Conservation (phyloP, 2,888 invertebrate species). For the Gymnosoma rotundatum region DNA sequence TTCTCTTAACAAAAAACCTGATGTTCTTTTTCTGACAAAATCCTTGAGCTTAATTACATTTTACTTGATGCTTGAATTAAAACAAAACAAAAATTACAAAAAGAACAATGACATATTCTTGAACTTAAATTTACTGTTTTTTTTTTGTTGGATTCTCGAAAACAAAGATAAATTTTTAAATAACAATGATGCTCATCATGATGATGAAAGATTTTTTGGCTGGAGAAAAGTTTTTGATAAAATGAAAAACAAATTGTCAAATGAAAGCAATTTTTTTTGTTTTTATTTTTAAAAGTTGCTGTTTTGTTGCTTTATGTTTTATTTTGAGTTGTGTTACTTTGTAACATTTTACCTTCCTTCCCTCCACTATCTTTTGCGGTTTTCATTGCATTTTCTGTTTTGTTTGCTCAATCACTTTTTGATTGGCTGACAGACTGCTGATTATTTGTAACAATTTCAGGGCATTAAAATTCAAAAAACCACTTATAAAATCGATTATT, state of each 20-base stretch:
- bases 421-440: constrained; percentile 5
- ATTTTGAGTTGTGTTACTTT: neutral
- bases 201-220: neutral
- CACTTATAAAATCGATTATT: constrained; percentile 2
- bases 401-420: constrained; percentile 8
- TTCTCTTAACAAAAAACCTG: constrained; percentile 40
- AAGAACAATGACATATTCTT: neutral
- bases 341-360: too few species aligned
- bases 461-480: neutral
- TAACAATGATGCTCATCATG: neutral
- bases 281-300: neutral
- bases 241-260: neutral
- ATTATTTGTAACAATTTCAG: constrained; percentile 14
- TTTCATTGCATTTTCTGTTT: constrained; percentile 2
- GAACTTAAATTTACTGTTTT: neutral
- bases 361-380: constrained; percentile 21
- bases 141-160: neutral
- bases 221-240: neutral
- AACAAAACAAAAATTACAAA: neutral
- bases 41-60: constrained; percentile 70
- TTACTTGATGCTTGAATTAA: constrained; percentile 16
- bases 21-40: constrained; percentile 59
- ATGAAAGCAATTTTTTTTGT: neutral
- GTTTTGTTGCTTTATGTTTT: neutral
- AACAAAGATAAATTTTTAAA: neutral